Evolutionary conservation across 2,888 invertebrate genomes (phyloP).

Genomic region (Machimus atricapillus): DNA sequence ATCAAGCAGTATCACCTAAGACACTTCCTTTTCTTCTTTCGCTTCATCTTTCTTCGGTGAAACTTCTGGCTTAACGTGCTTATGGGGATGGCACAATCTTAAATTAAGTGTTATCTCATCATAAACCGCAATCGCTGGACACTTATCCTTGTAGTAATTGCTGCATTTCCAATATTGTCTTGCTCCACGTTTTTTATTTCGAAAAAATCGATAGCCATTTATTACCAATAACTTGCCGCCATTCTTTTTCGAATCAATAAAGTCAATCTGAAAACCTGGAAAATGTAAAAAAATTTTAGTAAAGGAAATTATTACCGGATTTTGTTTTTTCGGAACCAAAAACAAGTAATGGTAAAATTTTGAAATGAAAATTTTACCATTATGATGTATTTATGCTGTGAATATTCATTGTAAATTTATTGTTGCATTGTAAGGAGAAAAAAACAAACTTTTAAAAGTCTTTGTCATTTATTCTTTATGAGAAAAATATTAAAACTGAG

Average conservation of each 20-base stretch:
- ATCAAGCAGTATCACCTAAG: neutral
- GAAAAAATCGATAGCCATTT: constrained; percentile 62
- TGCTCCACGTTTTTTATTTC: constrained; percentile 61
- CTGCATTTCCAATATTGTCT: constrained; percentile 63
- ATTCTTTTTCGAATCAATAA: constrained; percentile 62
- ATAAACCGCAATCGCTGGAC: constrained; percentile 62
- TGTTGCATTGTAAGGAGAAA: neutral
- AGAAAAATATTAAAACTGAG: neutral
- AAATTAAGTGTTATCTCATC: constrained; percentile 59
- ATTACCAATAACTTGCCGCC: constrained; percentile 61
- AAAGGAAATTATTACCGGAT: neutral
- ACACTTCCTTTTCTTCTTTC: constrained; percentile 33
- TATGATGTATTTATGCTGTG: neutral
- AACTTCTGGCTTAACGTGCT: constrained; percentile 58
- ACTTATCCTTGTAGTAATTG: constrained; percentile 62
- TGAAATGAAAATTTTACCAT: neutral
- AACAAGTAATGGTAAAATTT: neutral
- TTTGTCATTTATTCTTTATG: neutral
- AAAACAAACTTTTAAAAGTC: neutral
- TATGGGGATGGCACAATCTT: constrained; percentile 60
- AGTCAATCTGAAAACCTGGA: constrained; percentile 60
- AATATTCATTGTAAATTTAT: neutral
- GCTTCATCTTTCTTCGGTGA: constrained; percentile 54
- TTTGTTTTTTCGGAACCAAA: neutral
- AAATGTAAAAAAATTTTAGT: constrained; percentile 24